Evolutionary conservation across 2,888 invertebrate species (phyloP).

Genomic region (Drosophila heteroneura): DNA sequence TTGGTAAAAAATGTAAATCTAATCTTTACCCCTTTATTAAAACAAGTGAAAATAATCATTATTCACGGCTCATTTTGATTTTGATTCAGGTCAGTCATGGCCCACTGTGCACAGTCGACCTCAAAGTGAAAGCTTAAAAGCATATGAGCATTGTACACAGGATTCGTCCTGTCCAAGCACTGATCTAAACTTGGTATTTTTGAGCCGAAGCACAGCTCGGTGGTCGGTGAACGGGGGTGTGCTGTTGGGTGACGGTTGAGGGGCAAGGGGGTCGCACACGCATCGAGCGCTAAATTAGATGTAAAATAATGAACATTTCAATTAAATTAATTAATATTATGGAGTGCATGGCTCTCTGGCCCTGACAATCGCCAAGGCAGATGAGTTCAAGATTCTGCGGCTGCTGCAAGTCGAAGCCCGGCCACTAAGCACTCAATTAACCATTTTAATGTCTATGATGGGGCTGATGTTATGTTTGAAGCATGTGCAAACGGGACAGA

Average conservation of each 20-base stretch:
- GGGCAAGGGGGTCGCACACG: slow-evolving; percentile 40
- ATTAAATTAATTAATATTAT: slow-evolving; percentile 81
- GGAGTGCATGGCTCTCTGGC: slow-evolving; percentile 49
- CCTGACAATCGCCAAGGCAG: slow-evolving; percentile 47
- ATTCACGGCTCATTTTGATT: background rate
- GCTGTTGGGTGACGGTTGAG: background rate
- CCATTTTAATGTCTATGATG: slow-evolving; percentile 78
- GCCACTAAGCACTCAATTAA: slow-evolving; percentile 82
- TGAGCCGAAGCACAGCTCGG: slow-evolving; percentile 24
- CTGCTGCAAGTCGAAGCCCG: slow-evolving; percentile 36
- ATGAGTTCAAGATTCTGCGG: slow-evolving; percentile 56
- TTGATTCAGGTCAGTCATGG: background rate
- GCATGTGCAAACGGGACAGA: slow-evolving; percentile 38
- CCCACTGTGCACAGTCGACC: slow-evolving; percentile 43
- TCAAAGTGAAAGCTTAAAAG: slow-evolving; percentile 54
- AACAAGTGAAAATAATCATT: background rate
- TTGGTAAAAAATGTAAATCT: background rate
- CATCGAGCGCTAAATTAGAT: slow-evolving; percentile 75
- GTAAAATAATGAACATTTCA: slow-evolving; percentile 82
- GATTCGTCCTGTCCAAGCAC: slow-evolving; percentile 36
- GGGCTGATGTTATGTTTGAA: slow-evolving; percentile 50
- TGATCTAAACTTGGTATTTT: slow-evolving; percentile 33
- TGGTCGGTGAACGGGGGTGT: background rate
- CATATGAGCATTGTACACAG: slow-evolving; percentile 54
- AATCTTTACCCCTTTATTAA: background rate